Percentiles rank a stretch among this genome's conserved stretches.
Evolutionary conservation across 2,888 invertebrate genomes (phyloP).

Genomic region (Megamerina dolium): DNA sequence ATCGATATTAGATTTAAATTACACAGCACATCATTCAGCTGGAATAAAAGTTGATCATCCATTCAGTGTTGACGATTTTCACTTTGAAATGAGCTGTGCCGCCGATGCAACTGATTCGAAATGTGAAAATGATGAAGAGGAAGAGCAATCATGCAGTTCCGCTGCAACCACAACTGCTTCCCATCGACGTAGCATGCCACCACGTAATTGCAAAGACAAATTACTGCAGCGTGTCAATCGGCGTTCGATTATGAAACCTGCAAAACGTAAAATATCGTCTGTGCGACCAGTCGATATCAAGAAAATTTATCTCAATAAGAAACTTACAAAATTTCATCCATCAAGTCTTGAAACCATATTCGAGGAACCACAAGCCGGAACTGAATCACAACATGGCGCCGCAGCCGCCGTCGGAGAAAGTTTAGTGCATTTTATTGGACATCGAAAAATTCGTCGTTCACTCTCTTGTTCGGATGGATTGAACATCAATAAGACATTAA

Average conservation of each 20-base stretch:
- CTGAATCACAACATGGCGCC: slow-evolving; percentile 13
- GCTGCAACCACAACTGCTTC: slow-evolving; percentile 8
- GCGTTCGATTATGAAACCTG: slow-evolving; percentile 36
- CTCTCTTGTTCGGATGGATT: slow-evolving; percentile 39
- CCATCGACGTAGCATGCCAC: slow-evolving; percentile 34
- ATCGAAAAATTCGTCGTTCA: slow-evolving; percentile 35
- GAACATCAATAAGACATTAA: slow-evolving; percentile 36
- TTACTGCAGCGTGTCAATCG: slow-evolving; percentile 32
- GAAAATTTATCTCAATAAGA: slow-evolving; percentile 39
- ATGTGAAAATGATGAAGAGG: background rate
- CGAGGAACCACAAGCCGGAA: slow-evolving; percentile 33
- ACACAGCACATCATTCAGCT: too few relatives aligned
- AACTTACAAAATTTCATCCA: slow-evolving; percentile 38
- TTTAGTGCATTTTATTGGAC: slow-evolving; percentile 32
- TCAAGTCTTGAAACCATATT: slow-evolving; percentile 43
- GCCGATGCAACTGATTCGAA: too few relatives aligned
- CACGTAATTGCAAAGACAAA: slow-evolving; percentile 37
- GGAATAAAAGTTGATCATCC: too few relatives aligned
- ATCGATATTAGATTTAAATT: too few relatives aligned
- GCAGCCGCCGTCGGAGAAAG: slow-evolving; percentile 26
- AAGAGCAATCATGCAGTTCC: background rate
- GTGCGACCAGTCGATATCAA: slow-evolving; percentile 28
- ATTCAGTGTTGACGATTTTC: too few relatives aligned
- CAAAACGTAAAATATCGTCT: slow-evolving; percentile 22
- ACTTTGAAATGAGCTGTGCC: too few relatives aligned